Base-by-base conservation (phyloP, 2,888 invertebrate species). In the Diachrysia chrysitis region DNA sequence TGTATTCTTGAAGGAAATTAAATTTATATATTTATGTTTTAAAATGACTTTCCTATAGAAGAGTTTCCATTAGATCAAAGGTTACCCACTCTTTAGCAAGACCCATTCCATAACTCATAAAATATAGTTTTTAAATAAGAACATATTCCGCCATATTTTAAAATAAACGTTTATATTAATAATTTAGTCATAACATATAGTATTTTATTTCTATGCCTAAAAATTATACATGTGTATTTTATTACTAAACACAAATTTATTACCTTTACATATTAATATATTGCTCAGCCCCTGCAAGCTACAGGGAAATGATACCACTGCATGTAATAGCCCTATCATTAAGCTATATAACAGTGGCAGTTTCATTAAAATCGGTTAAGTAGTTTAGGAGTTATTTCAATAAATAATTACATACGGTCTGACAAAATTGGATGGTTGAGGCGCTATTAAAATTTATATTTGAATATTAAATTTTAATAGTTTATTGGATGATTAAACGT, bases 401-500 rank as follows among this genome's bases (percentile, higher is more conserved):
- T 55, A 57, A 76, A 66, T 55, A 42, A 54, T 21, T 32, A 63
- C 70, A 73, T 57, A 70, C 53, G 64, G 62, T 57, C 19, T 12
- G 4, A 42, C 14, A 17, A 6, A 5, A 4, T 10, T 46, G 10
- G 21, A 29, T 19, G 12, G 32, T 29, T 7, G 35, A 0, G 48
- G 10, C 48, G 19, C 2, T 12, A 51, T 51, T 51, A 46, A 29
- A 4, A 23, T 32, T 25, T 35, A 61, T 35, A 35, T 51, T 51
- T 58, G 21, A 58, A 62, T 68, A 61, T 62, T 23, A 32, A 42
- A 56, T 57, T 62, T 69, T 60, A 75, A 60, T 63, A 69, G 42
- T 69, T 72, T 72, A 72, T 75, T 21, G 70, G 17, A 23, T 57
- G 51, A 67, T 76, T 35, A 63, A 63, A 60, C 29, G 21, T 58